Percentiles rank a stretch among this genome's conserved stretches.
Conservation (phyloP, 2,797 vertebrate genomes). For the Xenopus petersii region DNA sequence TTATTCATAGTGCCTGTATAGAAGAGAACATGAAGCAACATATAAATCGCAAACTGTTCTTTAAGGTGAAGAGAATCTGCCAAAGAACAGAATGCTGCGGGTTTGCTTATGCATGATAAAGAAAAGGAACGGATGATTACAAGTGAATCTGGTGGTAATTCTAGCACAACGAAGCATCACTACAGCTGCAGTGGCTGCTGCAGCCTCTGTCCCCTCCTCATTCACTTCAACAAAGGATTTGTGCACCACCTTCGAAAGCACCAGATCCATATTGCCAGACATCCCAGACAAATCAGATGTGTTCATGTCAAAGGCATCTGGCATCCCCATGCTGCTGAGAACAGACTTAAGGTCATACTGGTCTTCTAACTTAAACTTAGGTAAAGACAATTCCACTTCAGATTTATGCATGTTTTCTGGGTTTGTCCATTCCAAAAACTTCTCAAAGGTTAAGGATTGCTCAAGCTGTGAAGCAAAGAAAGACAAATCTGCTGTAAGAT, state of each 20-base stretch:
- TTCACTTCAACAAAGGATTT: slow-evolving; percentile 84
- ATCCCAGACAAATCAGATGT: slow-evolving; percentile 82
- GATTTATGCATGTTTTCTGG: slow-evolving; percentile 70
- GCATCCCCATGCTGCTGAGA: slow-evolving; percentile 81
- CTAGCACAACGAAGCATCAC: slow-evolving; percentile 57
- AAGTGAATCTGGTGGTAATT: slow-evolving; percentile 56
- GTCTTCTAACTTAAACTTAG: slow-evolving; percentile 81
- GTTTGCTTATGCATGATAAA: slow-evolving; percentile 78
- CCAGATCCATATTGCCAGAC: slow-evolving; percentile 66
- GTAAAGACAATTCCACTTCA: slow-evolving; percentile 71
- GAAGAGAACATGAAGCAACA: too few species aligned
- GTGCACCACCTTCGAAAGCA: slow-evolving; percentile 80
- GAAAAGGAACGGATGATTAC: slow-evolving; percentile 88
- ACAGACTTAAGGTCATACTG: slow-evolving; percentile 72
- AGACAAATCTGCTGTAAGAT: background rate
- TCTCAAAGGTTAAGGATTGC: slow-evolving; percentile 73
- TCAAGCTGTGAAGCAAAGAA: slow-evolving; percentile 71
- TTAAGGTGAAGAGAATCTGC: slow-evolving; percentile 73
- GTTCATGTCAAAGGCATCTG: slow-evolving; percentile 67
- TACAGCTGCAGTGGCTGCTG: slow-evolving; percentile 66
- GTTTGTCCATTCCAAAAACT: slow-evolving; percentile 74
- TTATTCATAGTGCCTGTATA: too few species aligned
- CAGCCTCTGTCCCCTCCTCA: slow-evolving; percentile 81
- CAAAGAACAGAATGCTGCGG: slow-evolving; percentile 77
- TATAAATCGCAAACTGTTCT: too few species aligned